These are phyloP conservation scores for Pseudopodoces humilis DNA, from an alignment of 2,113 vertebrate genomes.

Conservation along the genomic window DNA sequence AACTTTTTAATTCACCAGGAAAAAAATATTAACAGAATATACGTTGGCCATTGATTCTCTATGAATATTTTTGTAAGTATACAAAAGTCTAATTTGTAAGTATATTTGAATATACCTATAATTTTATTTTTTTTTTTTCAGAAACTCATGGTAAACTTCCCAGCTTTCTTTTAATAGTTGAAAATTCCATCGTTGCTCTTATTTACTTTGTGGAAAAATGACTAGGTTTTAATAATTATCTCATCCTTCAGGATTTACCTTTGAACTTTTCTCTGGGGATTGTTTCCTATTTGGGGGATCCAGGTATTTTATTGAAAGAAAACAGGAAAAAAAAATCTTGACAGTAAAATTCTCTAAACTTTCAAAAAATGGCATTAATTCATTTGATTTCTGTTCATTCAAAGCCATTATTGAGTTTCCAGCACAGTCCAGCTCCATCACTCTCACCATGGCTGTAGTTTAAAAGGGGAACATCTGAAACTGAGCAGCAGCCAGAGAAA, in stretches of 20 bases:
- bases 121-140: background rate
- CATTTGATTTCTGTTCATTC: background rate
- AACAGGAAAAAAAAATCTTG: background rate
- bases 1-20: background rate
- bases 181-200: background rate
- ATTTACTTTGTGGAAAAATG: background rate
- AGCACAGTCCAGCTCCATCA: background rate
- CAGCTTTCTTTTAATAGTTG: background rate
- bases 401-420: background rate
- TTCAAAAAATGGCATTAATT: background rate
- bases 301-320: background rate
- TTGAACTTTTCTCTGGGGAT: background rate
- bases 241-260: background rate
- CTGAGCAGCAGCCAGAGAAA: background rate
- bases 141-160: background rate
- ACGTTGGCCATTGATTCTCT: background rate
- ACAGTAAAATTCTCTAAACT: background rate
- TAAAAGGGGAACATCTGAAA: background rate
- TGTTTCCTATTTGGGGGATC: background rate
- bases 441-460: rapidly evolving
- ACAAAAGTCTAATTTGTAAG: background rate
- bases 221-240: background rate
- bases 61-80: background rate
- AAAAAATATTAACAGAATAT: background rate
- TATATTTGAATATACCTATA: too few relatives aligned